These are phyloP conservation scores for Paratilapia polleni DNA, from an alignment of 2,113 vertebrate species.

Conservation along the genomic window DNA sequence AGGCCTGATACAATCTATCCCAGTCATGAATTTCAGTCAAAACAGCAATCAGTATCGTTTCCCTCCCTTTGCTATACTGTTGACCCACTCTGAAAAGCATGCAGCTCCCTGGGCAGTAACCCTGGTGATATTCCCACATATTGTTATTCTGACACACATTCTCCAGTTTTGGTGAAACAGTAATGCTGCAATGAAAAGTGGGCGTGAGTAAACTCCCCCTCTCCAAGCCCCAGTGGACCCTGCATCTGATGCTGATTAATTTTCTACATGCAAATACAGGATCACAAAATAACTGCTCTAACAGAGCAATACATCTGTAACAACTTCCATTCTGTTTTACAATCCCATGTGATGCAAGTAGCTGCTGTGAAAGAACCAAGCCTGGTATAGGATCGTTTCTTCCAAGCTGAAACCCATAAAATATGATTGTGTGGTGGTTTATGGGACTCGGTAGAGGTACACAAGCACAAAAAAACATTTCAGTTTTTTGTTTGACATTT, in stretches of 20 bases:
- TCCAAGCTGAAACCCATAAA: constrained; percentile 8
- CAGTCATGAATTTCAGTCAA: constrained; percentile 42
- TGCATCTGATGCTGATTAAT: constrained; percentile 46
- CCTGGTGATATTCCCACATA: constrained; percentile 22
- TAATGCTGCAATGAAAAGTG: constrained; percentile 4
- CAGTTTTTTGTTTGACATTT: constrained; percentile 52
- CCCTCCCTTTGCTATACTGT: constrained; percentile 18
- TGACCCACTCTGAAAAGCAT: constrained; percentile 37
- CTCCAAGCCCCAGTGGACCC: not conserved
- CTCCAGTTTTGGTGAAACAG: constrained; percentile 13
- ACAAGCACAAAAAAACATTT: constrained; percentile 42
- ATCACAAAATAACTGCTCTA: constrained; percentile 5
- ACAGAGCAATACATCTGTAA: not conserved
- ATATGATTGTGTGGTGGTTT: constrained; percentile 18
- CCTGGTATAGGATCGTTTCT: not conserved
- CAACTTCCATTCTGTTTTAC: constrained; percentile 10
- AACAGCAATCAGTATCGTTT: constrained; percentile 54
- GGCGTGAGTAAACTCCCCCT: not conserved
- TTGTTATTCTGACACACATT: constrained; percentile 54
- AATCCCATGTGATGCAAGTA: constrained; percentile 1
- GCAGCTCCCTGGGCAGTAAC: constrained; percentile 25
- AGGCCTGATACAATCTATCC: constrained; percentile 37
- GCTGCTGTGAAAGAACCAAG: constrained; percentile 13
- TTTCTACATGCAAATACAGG: not conserved
- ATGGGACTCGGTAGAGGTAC: not conserved